Evolutionary conservation across 2,113 vertebrate genomes (phyloP), one percentile per base, ranked within the genome.

Genomic region (Poeciliopsis prolifica): DNA sequence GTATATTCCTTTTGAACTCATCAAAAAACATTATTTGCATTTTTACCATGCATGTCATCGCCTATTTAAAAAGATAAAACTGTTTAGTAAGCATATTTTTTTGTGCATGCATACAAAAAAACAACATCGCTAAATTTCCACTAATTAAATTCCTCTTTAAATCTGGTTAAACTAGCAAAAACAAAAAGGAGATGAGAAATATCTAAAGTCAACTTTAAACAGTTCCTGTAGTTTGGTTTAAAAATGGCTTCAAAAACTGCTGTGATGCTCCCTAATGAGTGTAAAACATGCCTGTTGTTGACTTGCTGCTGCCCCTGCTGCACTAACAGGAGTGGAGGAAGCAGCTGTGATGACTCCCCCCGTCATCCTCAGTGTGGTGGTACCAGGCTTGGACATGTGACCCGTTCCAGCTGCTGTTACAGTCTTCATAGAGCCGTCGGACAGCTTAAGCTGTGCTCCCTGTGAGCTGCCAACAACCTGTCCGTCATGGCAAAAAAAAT

Each of bases 341-440:
- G 96, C 90, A 0, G 97, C 88, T 5, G 97, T 98, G 92, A 99
- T 98, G 67, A 99, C 94, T 9, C 97, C 97, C 35, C 98, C 97
- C 0, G 97, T 95, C 33, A 99, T 97, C 80, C 97, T 95, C 70
- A 99, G 89, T 73, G 97, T 95, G 2, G 97, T 98, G 72, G 96
- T 97, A 73, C 97, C 97, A 1, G 97, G 96, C 84, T 99, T 99
- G 69, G 96, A 96, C 79, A 98, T 95, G 63, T 97, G 96, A 0
- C 96, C 93, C 0, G 95, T 93, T 28, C 93, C 89, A 1, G 96
- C 94, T 1, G 90, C 79, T 2, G 92, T 86, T 69, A 97, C 94
- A 0, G 96, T 95, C 89, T 97, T 98, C 42, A 97, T 86, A 1
- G 96, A 94, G 13, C 95, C 96, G 1, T 99, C 97, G 0, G 97